Evolutionary conservation across 1,140 invertebrate genomes (phyloP).

Genomic region (Laodelphax striatellus): DNA sequence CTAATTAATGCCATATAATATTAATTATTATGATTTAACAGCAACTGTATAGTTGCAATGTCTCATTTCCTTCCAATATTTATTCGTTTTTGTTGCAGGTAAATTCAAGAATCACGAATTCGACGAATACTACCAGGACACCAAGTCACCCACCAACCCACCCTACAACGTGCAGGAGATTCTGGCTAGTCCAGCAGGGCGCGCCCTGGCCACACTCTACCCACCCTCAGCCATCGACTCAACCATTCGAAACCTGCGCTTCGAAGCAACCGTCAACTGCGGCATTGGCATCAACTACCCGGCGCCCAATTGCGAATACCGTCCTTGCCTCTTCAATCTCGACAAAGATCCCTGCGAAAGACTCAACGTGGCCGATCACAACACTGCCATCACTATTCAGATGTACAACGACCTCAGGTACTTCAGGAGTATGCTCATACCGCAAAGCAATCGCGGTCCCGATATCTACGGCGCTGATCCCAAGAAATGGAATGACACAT

Average conservation of each 20-base stretch:
- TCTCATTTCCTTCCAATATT: too few relatives aligned
- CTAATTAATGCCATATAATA: too few relatives aligned
- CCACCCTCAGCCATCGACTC: conserved; percentile 14
- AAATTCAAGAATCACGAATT: conserved; percentile 12
- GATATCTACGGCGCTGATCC: conserved; percentile 35
- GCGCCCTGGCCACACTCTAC: conserved; percentile 16
- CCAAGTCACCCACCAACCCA: conserved; percentile 10
- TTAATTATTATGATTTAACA: too few relatives aligned
- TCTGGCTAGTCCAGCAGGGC: conserved; percentile 15
- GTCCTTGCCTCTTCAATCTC: conserved; percentile 52
- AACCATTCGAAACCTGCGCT: conserved; percentile 24
- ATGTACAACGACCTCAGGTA: conserved; percentile 32
- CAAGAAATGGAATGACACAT: conserved; percentile 34
- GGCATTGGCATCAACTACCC: neutral
- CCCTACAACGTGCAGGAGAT: conserved; percentile 19
- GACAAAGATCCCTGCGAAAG: conserved; percentile 53
- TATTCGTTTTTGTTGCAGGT: conserved; percentile 10
- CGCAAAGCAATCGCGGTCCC: conserved; percentile 28
- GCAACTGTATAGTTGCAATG: too few relatives aligned
- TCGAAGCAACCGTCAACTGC: conserved; percentile 32
- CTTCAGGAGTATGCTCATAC: conserved; percentile 28
- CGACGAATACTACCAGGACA: conserved; percentile 19
- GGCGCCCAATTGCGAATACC: conserved; percentile 8
- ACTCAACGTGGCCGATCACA: conserved; percentile 39
- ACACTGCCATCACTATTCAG: conserved; percentile 31